Base-by-base conservation (phyloP, 1,140 invertebrate species). In the Apis dorsata region DNA sequence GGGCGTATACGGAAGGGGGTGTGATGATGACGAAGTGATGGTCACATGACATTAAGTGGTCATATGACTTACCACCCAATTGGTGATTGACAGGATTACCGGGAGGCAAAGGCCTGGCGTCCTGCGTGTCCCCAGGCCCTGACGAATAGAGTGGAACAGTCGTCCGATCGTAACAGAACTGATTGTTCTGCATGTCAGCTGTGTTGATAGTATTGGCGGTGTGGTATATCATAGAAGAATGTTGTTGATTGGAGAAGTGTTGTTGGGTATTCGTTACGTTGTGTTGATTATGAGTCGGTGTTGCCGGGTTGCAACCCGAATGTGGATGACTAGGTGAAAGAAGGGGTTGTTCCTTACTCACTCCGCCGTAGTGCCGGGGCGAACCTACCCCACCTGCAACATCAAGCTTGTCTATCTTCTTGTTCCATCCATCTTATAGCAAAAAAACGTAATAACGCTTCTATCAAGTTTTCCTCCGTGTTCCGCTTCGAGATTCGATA, bases 141-240 rank as follows among this genome's bases (percentile, higher is more conserved):
- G 94, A 93, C 91, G 92, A 92, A 93, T 95, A 95, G 89, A 94
- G 93, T 93, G 94, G 91, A 92, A 94, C 93, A 55, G 92, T 92
- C 92, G 94, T 93, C 92, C 95, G 94, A 94, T 95, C 95, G 91
- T 95, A 95, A 95, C 95, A 95, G 94, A 95, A 95, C 93, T 95
- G 95, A 93, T 94, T 94, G 91, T 92, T 93, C 91, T 94, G 94
- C 91, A 93, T 92, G 81, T 93, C 92, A 85, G 90, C 90, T 86
- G 91, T 91, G 89, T 91, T 93, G 90, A 93, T 91, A 81, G 91
- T 92, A 85, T 91, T 93, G 76, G 91, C 90, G 75, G 89, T 93
- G 89, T 94, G 93, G 92, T 95, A 95, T 93, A 95, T 93, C 93
- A 95, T 94, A 90, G 93, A 93, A 87, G 93, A 92, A 88, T 95